Evolutionary conservation across 2,888 invertebrate species (phyloP).

Genomic region (Tetramorium bicarinatum): DNA sequence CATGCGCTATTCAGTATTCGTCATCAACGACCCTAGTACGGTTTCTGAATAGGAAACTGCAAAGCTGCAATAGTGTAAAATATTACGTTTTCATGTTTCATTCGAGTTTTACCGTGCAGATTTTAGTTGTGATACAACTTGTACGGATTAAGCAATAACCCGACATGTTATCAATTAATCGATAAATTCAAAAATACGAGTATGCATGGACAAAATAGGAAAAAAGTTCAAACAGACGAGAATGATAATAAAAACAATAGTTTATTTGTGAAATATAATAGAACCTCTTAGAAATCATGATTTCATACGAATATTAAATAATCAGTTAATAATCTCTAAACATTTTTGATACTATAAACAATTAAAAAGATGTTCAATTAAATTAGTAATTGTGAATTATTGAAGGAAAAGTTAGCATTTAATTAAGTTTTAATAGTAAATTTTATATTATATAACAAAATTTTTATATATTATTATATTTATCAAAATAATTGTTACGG

Average conservation of each 20-base stretch:
- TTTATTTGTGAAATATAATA: not conserved
- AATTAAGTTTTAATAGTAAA: not conserved
- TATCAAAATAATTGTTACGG: not conserved
- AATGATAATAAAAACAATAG: not conserved
- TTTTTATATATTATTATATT: conserved; percentile 3
- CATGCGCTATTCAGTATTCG: conserved; percentile 34
- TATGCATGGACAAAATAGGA: not conserved
- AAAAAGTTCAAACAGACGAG: not conserved
- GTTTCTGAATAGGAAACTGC: conserved; percentile 43
- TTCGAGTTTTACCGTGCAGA: conserved; percentile 21
- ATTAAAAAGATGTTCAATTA: not conserved
- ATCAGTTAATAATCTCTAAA: not conserved
- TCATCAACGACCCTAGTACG: conserved; percentile 19
- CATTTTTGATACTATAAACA: not conserved
- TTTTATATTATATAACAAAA: not conserved
- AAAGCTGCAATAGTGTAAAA: conserved; percentile 33
- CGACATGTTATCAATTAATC: not conserved
- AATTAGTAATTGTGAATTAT: not conserved
- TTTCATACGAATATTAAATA: not conserved
- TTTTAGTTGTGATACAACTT: not conserved
- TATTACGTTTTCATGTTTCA: conserved; percentile 15
- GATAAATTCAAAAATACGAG: not conserved
- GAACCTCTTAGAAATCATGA: not conserved
- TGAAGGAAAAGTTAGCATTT: not conserved
- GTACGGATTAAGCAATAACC: not conserved